Evolutionary conservation across 2,113 vertebrate species (phyloP).

Genomic region (Pituophis catenifer): DNA sequence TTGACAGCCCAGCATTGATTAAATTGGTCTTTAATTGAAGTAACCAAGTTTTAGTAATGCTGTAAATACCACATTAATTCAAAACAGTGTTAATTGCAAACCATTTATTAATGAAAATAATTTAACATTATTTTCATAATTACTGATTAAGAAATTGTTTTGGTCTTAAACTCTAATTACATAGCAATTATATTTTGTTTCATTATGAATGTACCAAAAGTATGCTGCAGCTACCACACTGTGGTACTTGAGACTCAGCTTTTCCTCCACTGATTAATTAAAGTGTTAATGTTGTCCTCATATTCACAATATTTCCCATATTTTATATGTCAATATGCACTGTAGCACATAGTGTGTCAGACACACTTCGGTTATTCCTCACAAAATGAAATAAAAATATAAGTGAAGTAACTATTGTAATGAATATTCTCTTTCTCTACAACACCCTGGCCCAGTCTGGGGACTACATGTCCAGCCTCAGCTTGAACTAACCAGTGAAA

Average conservation of each 20-base stretch:
- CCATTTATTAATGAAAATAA: slow-evolving; percentile 42
- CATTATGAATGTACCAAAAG: slow-evolving; percentile 18
- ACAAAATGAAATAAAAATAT: background rate
- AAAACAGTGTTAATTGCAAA: slow-evolving; percentile 46
- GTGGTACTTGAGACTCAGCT: background rate
- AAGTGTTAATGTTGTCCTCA: rapidly evolving
- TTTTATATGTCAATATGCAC: slow-evolving; percentile 11
- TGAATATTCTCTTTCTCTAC: background rate
- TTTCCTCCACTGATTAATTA: slow-evolving; percentile 1
- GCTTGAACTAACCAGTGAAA: background rate
- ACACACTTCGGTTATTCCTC: background rate
- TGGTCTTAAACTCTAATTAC: slow-evolving; percentile 32
- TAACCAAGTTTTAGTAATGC: slow-evolving; percentile 52
- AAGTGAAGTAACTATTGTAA: slow-evolving; percentile 7
- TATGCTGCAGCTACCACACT: background rate
- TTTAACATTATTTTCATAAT: slow-evolving; percentile 39
- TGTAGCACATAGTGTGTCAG: rapidly evolving
- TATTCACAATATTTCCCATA: background rate
- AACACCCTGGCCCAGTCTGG: background rate
- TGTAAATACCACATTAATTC: slow-evolving; percentile 55
- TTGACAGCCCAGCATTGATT: slow-evolving; percentile 40
- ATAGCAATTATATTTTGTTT: slow-evolving; percentile 24
- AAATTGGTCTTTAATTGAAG: slow-evolving; percentile 57
- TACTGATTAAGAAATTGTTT: slow-evolving; percentile 53
- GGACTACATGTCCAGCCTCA: background rate